Evolutionary conservation across 2,888 invertebrate genomes (phyloP).

Genomic region (Melanchra persicariae): DNA sequence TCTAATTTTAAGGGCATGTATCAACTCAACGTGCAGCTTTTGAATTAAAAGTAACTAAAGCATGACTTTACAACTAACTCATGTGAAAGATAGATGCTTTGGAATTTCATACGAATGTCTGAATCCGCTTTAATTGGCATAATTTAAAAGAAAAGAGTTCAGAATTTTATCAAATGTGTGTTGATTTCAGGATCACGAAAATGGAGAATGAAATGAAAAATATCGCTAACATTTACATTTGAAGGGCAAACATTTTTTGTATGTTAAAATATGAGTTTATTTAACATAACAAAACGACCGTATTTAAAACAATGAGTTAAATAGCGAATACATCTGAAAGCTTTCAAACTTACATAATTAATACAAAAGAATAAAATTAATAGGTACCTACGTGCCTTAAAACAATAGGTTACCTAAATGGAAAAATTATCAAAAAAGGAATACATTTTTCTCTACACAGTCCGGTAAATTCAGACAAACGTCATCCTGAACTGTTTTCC

Average conservation of each 20-base stretch:
- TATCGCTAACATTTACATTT: conserved; percentile 2
- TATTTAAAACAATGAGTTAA: not conserved
- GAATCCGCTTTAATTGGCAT: too few relatives aligned
- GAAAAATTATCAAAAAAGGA: conserved; percentile 9
- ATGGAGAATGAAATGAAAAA: not conserved
- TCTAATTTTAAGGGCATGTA: too few relatives aligned
- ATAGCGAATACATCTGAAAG: conserved; percentile 6
- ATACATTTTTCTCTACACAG: conserved; percentile 18
- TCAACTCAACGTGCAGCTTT: too few relatives aligned
- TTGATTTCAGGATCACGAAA: not conserved
- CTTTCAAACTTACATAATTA: not conserved
- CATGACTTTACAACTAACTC: too few relatives aligned
- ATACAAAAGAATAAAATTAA: conserved; percentile 2
- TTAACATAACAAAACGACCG: conserved; percentile 2
- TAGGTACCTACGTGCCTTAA: not conserved
- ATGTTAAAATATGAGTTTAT: conserved; percentile 4
- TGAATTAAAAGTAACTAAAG: too few relatives aligned
- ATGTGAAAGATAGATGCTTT: too few relatives aligned
- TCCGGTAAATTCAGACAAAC: conserved; percentile 36
- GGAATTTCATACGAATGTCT: too few relatives aligned
- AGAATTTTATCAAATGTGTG: too few relatives aligned
- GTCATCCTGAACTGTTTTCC: conserved; percentile 33
- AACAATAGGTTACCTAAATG: conserved; percentile 10
- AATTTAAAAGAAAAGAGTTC: too few relatives aligned
- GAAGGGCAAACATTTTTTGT: conserved; percentile 1